Evolutionary conservation across 2,797 vertebrate genomes (phyloP).

Genomic region (Enteromius viviparus): DNA sequence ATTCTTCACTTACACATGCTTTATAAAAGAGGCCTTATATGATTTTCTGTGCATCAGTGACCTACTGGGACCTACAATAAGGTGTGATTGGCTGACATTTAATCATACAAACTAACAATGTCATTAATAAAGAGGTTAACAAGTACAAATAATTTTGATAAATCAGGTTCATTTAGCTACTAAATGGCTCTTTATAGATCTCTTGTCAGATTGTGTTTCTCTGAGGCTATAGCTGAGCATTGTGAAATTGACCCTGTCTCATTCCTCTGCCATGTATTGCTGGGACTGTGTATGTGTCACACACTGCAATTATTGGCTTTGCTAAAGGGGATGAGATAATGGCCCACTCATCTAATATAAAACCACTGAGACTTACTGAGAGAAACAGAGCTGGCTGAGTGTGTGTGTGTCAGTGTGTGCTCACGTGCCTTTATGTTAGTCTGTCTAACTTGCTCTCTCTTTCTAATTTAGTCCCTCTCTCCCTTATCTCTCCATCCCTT

Average conservation of each 20-base stretch:
- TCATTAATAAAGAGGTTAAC: constrained; percentile 28
- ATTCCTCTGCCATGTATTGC: constrained; percentile 57
- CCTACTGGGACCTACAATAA: neutral
- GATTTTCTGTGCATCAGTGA: neutral
- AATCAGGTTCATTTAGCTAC: constrained; percentile 28
- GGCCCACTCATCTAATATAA: constrained; percentile 71
- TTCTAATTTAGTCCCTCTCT: neutral
- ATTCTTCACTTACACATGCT: too few relatives aligned
- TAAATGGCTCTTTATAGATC: constrained; percentile 42
- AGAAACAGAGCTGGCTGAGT: constrained; percentile 71
- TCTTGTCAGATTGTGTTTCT: constrained; percentile 7
- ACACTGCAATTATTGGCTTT: constrained; percentile 71
- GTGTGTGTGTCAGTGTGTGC: constrained; percentile 19
- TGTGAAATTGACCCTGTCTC: constrained; percentile 53
- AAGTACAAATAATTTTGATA: constrained; percentile 18
- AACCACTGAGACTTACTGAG: constrained; percentile 67
- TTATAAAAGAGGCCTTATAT: too few relatives aligned
- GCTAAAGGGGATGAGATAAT: constrained; percentile 71
- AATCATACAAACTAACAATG: neutral
- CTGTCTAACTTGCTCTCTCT: neutral
- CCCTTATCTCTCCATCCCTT: constrained; percentile 26
- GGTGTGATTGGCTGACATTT: neutral
- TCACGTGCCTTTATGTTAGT: neutral
- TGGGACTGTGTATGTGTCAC: constrained; percentile 50
- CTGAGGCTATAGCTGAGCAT: constrained; percentile 7